phyloP scores from a whole-genome alignment of 2,113 vertebrate species.

The Neotoma lepida region DNA sequence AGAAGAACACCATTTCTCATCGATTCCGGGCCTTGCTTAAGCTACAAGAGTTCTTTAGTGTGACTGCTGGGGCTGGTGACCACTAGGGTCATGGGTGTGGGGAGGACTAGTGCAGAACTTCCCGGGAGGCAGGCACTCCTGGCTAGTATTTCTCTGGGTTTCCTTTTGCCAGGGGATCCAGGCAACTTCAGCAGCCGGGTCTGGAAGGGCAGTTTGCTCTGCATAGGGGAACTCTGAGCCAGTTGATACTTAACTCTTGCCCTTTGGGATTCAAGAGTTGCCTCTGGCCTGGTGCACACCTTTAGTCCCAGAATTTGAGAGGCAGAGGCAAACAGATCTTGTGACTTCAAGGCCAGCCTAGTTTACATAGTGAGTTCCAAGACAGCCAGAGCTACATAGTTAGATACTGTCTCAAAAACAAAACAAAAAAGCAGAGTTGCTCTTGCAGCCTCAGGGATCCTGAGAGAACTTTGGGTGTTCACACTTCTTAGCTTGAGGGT shows the following conservation, averaged over 20 bases:
- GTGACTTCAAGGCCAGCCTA: not conserved
- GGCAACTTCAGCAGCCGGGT: not conserved
- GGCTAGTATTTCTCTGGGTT: not conserved
- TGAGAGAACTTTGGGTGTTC: not conserved
- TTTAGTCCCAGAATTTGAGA: not conserved
- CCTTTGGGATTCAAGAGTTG: not conserved
- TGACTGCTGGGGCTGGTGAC: not conserved
- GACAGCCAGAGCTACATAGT: not conserved
- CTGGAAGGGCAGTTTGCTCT: not conserved
- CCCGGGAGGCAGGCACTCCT: not conserved
- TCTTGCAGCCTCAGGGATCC: not conserved
- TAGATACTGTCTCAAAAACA: not conserved
- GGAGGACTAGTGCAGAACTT: not conserved
- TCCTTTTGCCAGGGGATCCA: not conserved
- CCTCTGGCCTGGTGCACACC: not conserved
- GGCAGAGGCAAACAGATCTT: not conserved
- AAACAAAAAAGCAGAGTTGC: not conserved
- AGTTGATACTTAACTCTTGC: not conserved
- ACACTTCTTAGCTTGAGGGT: not conserved
- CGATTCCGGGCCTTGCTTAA: not conserved
- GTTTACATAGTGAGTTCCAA: not conserved
- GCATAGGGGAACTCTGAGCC: not conserved
- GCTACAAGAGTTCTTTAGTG: not conserved
- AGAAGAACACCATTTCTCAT: constrained; percentile 1
- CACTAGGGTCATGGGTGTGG: not conserved